phyloP scores from a whole-genome alignment of 2,797 vertebrate species.

The Enteromius afrohamiltoni region DNA sequence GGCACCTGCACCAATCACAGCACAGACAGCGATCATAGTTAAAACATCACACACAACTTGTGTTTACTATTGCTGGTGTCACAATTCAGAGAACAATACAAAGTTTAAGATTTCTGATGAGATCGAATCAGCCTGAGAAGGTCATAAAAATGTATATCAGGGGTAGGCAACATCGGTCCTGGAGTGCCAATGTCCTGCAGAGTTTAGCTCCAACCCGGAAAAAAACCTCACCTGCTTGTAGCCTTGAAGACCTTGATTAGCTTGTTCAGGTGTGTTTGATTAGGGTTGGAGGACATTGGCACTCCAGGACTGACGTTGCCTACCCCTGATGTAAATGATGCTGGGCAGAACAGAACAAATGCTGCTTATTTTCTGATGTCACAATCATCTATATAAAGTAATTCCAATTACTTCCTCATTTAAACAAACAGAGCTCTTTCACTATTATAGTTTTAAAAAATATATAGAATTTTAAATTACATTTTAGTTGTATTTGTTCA shows the following conservation, averaged over 20 bases:
- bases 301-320: too few relatives aligned
- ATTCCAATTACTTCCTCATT: neutral
- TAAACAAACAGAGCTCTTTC: neutral
- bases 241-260: too few relatives aligned
- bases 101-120: neutral
- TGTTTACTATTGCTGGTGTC: neutral
- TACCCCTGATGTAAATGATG: neutral
- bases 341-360: neutral
- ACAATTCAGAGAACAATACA: neutral
- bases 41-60: neutral
- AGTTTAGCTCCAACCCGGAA: too few relatives aligned
- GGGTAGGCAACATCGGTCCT: too few relatives aligned
- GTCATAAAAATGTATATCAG: too few relatives aligned
- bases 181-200: too few relatives aligned
- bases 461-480: neutral
- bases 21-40: neutral
- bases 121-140: slow-evolving; percentile 1
- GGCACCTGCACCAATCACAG: slow-evolving; percentile 76
- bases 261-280: too few relatives aligned
- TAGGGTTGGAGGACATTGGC: too few relatives aligned
- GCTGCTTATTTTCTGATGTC: neutral
- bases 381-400: neutral
- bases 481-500: neutral
- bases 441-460: too few relatives aligned
- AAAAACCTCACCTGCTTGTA: too few relatives aligned